phyloP scores from a whole-genome alignment of 2,888 invertebrate genomes.

The Lasioglossum marginatum region DNA sequence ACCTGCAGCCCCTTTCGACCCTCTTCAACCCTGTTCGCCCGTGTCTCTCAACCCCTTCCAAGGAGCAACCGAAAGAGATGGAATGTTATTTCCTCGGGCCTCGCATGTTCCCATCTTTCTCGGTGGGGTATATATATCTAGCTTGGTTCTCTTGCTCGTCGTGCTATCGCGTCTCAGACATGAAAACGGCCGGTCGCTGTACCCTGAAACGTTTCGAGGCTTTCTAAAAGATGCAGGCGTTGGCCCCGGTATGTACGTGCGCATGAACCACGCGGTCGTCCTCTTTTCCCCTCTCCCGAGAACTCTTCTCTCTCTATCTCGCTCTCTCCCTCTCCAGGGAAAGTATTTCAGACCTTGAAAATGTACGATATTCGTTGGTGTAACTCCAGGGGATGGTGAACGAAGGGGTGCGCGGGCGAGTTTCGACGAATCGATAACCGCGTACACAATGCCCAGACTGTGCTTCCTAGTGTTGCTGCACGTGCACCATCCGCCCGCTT shows the following conservation, averaged over 20 bases:
- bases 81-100: slow-evolving; percentile 28
- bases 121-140: slow-evolving; percentile 4
- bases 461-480: slow-evolving; percentile 44
- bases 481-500: slow-evolving; percentile 13
- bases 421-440: slow-evolving; percentile 63
- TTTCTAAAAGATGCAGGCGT: slow-evolving; percentile 74
- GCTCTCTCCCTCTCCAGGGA: slow-evolving; percentile 48
- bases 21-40: slow-evolving; percentile 57
- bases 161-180: slow-evolving; percentile 57
- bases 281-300: background rate
- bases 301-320: background rate
- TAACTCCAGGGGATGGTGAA: slow-evolving; percentile 42
- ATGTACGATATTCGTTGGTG: slow-evolving; percentile 59
- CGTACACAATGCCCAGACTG: slow-evolving; percentile 52
- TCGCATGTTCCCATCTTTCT: slow-evolving; percentile 33
- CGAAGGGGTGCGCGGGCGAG: slow-evolving; percentile 28
- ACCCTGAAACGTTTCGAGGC: slow-evolving; percentile 55
- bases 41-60: slow-evolving; percentile 55
- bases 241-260: slow-evolving; percentile 15
- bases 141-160: slow-evolving; percentile 7
- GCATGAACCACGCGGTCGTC: background rate
- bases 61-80: slow-evolving; percentile 40
- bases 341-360: slow-evolving; percentile 76
- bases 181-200: slow-evolving; percentile 66
- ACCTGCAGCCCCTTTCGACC: slow-evolving; percentile 65